Evolutionary conservation across 2,888 invertebrate genomes (phyloP), one percentile per base, ranked within the genome.

Genomic region (Protophormia terraenovae): DNA sequence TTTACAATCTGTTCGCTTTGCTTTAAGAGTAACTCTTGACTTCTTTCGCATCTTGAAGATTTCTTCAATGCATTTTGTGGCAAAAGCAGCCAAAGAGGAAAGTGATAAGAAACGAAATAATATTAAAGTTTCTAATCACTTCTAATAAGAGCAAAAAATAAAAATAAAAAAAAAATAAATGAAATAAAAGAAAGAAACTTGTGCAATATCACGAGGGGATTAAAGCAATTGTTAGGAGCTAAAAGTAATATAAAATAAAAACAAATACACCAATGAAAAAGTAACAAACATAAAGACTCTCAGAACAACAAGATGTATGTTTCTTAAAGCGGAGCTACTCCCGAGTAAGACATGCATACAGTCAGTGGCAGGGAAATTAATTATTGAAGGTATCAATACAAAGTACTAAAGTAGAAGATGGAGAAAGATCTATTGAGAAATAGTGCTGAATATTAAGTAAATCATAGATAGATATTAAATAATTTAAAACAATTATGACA

Each of bases 111-210:
- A 69, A 50, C 29, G n/a, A 77, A 85, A 79, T 75, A 84, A 55
- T 84, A 80, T 85, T 76, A 86, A 87, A 87, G 78, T 87, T 89
- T 90, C 91, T 91, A 91, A 91, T 91, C 91, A 90, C 90, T 91
- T 90, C 91, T 90, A 91, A 91, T 91, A 91, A 91, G 90, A 90
- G 89, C 89, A 88, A 90, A 47, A 90, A 91, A n/a, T n/a, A n/a
- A n/a, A n/a, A n/a, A n/a, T n/a, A 90, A 90, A 90, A 90, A 91
- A 90, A 22, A 2, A 91, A 90, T 90, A 90, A 90, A 89, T 89
- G 89, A 89, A 89, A 90, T 16, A 90, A 90, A 90, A 90, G 90
- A 91, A 91, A 62, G 47, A 90, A 91, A 91, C 91, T 91, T 91
- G 89, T 91, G 90, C 90, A 88, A 89, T 90, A 89, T 89, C 90